These are phyloP conservation scores for Pygmarrhopalites habei DNA, from an alignment of 1,140 invertebrate genomes.

Conservation along the genomic window DNA sequence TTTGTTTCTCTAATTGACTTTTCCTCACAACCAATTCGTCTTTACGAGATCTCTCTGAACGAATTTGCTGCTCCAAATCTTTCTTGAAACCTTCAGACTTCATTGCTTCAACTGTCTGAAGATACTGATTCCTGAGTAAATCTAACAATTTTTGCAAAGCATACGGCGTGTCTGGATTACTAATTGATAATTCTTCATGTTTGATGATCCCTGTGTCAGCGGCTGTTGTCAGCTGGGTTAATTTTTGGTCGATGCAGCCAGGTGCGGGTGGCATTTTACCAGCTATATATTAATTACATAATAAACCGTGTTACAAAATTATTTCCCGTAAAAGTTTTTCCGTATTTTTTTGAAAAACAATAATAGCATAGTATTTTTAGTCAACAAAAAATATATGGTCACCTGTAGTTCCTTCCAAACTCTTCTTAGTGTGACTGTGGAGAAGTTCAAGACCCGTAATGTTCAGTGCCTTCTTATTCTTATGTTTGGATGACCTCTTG, in stretches of 20 bases:
- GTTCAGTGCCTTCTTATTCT: slow-evolving; percentile 55
- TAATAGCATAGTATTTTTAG: not conserved
- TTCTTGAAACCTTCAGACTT: slow-evolving; percentile 64
- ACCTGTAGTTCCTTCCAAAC: slow-evolving; percentile 41
- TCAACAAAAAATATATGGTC: not conserved
- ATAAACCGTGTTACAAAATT: not conserved
- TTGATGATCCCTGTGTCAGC: slow-evolving; percentile 50
- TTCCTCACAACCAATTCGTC: slow-evolving; percentile 67
- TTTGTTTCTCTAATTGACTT: slow-evolving; percentile 81
- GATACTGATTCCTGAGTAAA: slow-evolving; percentile 71
- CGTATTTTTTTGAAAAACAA: not conserved
- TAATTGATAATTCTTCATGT: slow-evolving; percentile 73
- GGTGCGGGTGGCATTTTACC: slow-evolving; percentile 71
- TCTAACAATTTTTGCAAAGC: slow-evolving; percentile 77
- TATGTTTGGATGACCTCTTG: slow-evolving; percentile 43
- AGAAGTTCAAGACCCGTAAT: slow-evolving; percentile 80
- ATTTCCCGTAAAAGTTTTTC: not conserved
- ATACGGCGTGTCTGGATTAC: slow-evolving; percentile 66
- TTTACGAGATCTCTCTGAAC: slow-evolving; percentile 60
- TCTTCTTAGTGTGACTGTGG: slow-evolving; percentile 81
- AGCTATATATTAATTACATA: slow-evolving; percentile 42
- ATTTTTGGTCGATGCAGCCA: slow-evolving; percentile 80
- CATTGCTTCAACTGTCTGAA: slow-evolving; percentile 73
- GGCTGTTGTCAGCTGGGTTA: slow-evolving; percentile 62
- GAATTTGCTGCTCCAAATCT: slow-evolving; percentile 67